phyloP scores from a whole-genome alignment of 2,797 vertebrate genomes.

The Pseudomugil gertrudae region DNA sequence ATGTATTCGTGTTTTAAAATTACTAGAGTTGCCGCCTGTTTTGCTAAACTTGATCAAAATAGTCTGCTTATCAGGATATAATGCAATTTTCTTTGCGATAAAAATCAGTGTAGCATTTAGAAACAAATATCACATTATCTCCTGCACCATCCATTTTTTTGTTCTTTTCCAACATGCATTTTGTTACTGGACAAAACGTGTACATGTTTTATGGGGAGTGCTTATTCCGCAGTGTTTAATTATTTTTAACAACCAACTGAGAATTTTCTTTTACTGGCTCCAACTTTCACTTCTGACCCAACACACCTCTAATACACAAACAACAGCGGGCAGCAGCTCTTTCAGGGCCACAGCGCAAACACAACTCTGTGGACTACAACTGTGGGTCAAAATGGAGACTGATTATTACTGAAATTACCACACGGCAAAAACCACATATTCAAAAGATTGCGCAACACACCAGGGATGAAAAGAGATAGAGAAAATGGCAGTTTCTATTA shows the following conservation, averaged over 20 bases:
- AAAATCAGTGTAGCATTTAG: slow-evolving; percentile 23
- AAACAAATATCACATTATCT: slow-evolving; percentile 36
- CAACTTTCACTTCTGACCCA: slow-evolving; percentile 24
- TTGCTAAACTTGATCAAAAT: slow-evolving; percentile 28
- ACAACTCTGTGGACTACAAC: slow-evolving; percentile 29
- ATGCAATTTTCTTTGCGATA: slow-evolving; percentile 27
- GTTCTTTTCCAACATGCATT: not conserved
- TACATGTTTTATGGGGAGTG: not conserved
- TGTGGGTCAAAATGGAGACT: slow-evolving; percentile 14
- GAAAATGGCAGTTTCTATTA: slow-evolving; percentile 25
- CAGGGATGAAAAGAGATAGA: slow-evolving; percentile 21
- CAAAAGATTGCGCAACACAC: slow-evolving; percentile 21
- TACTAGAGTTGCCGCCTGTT: slow-evolving; percentile 11
- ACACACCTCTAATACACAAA: slow-evolving; percentile 12
- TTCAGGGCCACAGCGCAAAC: slow-evolving; percentile 20
- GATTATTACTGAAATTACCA: slow-evolving; percentile 29
- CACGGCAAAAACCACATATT: slow-evolving; percentile 13
- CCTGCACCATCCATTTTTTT: not conserved
- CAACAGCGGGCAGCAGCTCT: slow-evolving; percentile 15
- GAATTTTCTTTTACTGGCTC: slow-evolving; percentile 17
- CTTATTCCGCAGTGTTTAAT: slow-evolving; percentile 19
- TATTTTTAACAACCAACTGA: slow-evolving; percentile 45
- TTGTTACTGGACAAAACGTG: slow-evolving; percentile 13
- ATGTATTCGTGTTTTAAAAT: slow-evolving; percentile 33
- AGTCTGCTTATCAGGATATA: slow-evolving; percentile 37